These are phyloP conservation scores for Phalloptychus januarius DNA, from an alignment of 2,797 vertebrate species.

Conservation along the genomic window DNA sequence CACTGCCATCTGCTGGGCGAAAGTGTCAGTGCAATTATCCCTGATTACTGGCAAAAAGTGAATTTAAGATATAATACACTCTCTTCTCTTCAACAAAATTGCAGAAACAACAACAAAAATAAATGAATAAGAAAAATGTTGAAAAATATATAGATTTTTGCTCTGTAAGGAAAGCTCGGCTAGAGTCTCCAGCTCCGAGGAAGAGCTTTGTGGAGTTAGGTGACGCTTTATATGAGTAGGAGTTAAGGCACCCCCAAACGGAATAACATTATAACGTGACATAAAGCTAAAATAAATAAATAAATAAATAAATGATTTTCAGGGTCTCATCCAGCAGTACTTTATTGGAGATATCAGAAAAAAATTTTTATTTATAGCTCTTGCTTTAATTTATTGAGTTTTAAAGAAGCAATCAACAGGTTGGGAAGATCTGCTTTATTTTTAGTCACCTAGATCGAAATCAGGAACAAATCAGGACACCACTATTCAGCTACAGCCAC, in stretches of 20 bases:
- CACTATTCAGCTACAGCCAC: conserved; percentile 46
- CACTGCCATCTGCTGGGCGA: conserved; percentile 44
- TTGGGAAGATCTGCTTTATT: not conserved
- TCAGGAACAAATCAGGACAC: conserved; percentile 23
- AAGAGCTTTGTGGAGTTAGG: no score
- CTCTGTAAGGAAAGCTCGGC: no score
- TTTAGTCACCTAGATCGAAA: conserved; percentile 22
- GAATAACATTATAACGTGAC: no score
- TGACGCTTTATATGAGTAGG: no score
- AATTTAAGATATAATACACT: not conserved
- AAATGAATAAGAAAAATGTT: not conserved
- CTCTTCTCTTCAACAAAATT: not conserved
- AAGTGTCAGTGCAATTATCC: conserved; percentile 16
- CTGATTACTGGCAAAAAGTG: not conserved
- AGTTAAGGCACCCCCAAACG: no score
- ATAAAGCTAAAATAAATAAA: no score
- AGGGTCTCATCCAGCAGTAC: not conserved
- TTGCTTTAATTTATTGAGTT: not conserved
- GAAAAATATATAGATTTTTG: not conserved
- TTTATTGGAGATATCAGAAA: conserved; percentile 1
- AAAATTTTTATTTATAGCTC: conserved; percentile 3
- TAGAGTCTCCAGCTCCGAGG: no score
- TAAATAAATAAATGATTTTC: no score
- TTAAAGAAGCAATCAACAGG: not conserved
- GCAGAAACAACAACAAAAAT: not conserved